These are phyloP conservation scores for Trinorchestia longiramus DNA, from an alignment of 1,140 invertebrate species.

Conservation along the genomic window DNA sequence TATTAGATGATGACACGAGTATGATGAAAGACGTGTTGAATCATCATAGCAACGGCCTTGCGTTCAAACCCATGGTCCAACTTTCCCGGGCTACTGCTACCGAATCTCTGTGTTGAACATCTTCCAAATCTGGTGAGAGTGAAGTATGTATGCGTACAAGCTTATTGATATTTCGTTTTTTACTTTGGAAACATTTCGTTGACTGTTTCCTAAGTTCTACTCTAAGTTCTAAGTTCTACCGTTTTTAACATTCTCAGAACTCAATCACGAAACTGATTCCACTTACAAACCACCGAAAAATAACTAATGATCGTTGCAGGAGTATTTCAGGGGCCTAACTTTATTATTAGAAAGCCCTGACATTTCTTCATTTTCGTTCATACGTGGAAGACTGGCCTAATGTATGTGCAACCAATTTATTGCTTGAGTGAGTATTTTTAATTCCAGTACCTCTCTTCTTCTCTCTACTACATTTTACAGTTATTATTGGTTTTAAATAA, in stretches of 20 bases:
- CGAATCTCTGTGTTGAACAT: background rate
- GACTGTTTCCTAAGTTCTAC: background rate
- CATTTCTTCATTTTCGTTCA: too few species aligned
- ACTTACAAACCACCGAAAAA: background rate
- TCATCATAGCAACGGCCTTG: background rate
- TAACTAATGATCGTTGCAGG: background rate
- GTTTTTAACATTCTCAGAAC: background rate
- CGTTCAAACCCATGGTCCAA: background rate
- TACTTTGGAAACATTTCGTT: background rate
- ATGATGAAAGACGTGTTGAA: background rate
- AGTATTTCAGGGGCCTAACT: background rate
- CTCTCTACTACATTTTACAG: background rate
- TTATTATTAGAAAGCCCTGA: background rate
- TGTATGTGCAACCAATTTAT: background rate
- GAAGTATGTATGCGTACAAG: background rate
- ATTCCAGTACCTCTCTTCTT: background rate
- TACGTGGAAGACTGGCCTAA: background rate
- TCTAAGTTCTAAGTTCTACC: background rate
- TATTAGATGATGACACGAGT: background rate
- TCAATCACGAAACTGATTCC: background rate
- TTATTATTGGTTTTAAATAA: background rate
- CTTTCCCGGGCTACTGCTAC: background rate
- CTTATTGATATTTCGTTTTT: background rate
- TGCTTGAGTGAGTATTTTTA: background rate
- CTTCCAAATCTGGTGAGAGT: background rate